Base-by-base conservation (phyloP, 37 sponge, comb jelly and placozoan genomes). In the Haliclona indistincta region DNA sequence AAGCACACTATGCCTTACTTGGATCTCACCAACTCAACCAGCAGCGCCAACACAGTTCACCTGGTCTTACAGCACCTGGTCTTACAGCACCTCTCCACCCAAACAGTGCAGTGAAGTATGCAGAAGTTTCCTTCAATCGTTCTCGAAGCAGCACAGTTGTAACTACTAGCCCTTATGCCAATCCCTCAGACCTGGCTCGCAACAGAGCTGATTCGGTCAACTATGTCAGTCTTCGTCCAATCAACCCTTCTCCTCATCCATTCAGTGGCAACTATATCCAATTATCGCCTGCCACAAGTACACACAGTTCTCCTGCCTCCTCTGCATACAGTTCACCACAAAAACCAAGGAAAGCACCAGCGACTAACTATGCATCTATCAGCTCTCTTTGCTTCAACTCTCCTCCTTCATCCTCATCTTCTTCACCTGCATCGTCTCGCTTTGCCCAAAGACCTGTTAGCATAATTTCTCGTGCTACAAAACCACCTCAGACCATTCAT, bases 71-170 rank as follows among this genome's bases (percentile, higher is more conserved):
- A 2, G 20, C n/a, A 63, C 36, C 6, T 36, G 30, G 17, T 11
- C 4, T 38, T 15, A 51, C 38, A 64, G 49, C 3, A 1, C 1
- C 33, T 25, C 41, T 49, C 10, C 49, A 32, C 56, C 39, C 55
- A 37, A 44, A 26, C 40, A 22, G 64, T 56, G 43, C 38, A 38
- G 74, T 86, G 25, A 79, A 86, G n/a, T 86, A 86, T 56, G 80
- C 80, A 3, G 80, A 86, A 34, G 56, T 86, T 4, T 47, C 73
- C 0, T 86, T 86, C 36, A 35, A 38, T 0, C 71, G 56, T 25
- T 67, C 68, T 2, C 19, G 26, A 43, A 72, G 47, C 28, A 23
- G 34, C 42, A 28, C 20, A 4, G 0, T 66, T 17, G n/a, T n/a
- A n/a, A n/a, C n/a, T n/a, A n/a, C n/a, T n/a, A n/a, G n/a, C n/a